Evolutionary conservation across 2,113 vertebrate species (phyloP).

Genomic region (Pterocles burchelli): DNA sequence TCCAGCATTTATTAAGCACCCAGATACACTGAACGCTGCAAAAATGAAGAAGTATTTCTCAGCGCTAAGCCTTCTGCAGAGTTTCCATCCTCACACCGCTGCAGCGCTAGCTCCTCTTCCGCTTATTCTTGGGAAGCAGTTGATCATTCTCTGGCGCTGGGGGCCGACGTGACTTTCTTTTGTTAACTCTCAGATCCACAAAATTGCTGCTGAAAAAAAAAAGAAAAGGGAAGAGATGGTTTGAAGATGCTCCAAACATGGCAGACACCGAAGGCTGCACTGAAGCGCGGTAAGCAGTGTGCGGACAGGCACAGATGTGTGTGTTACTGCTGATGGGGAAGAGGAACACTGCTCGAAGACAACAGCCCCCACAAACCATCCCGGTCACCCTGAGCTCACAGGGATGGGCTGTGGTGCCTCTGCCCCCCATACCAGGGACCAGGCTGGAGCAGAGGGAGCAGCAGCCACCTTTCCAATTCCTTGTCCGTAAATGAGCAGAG

Average conservation of each 20-base stretch:
- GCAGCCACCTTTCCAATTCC: not conserved
- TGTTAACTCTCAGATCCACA: not conserved
- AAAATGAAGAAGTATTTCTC: not conserved
- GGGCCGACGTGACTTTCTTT: not conserved
- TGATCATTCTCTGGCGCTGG: rapidly evolving
- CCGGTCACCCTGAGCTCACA: rapidly evolving
- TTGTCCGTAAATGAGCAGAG: not conserved
- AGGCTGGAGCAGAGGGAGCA: rapidly evolving
- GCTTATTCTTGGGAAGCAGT: constrained; percentile 41
- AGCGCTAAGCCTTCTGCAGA: rapidly evolving
- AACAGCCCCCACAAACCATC: rapidly evolving
- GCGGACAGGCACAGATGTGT: rapidly evolving
- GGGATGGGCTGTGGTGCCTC: not conserved
- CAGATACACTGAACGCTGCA: rapidly evolving
- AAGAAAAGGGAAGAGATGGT: rapidly evolving
- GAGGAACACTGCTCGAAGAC: not conserved
- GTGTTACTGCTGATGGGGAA: not conserved
- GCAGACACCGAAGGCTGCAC: rapidly evolving
- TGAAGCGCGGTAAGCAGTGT: rapidly evolving
- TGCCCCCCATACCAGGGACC: not conserved
- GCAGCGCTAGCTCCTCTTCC: constrained; percentile 55
- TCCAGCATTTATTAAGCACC: not conserved
- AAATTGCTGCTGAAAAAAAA: not conserved
- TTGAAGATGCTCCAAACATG: not conserved
- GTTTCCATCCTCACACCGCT: rapidly evolving